Conservation (phyloP, 2,888 invertebrate species). For the Tetragnatha montana region DNA sequence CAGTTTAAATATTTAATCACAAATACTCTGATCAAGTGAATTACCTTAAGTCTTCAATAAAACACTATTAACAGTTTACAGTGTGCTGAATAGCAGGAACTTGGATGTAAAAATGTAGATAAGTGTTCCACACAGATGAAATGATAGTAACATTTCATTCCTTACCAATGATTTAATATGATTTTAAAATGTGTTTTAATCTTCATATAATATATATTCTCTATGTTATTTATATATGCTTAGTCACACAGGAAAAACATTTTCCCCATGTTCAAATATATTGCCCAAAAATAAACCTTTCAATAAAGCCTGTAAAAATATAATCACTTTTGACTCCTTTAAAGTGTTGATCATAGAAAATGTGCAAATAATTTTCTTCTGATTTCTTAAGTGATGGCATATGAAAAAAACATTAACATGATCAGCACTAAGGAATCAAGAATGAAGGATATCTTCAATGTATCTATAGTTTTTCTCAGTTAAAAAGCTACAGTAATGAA, state of each 20-base stretch:
- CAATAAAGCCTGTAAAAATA: slow-evolving; percentile 67
- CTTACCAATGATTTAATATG: slow-evolving; percentile 65
- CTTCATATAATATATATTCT: slow-evolving; percentile 65
- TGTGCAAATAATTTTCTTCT: slow-evolving; percentile 15
- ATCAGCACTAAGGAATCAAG: slow-evolving; percentile 60
- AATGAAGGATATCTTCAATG: slow-evolving; percentile 45
- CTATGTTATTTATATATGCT: slow-evolving; percentile 60
- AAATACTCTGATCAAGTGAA: slow-evolving; percentile 11
- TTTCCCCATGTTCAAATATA: slow-evolving; percentile 63
- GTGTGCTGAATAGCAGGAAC: slow-evolving; percentile 63
- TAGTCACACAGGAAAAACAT: slow-evolving; percentile 59
- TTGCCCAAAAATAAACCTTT: slow-evolving; percentile 68
- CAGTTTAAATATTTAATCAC: slow-evolving; percentile 24
- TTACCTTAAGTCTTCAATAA: slow-evolving; percentile 39
- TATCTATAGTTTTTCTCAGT: slow-evolving; percentile 60
- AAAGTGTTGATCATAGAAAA: slow-evolving; percentile 60
- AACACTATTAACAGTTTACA: slow-evolving; percentile 41
- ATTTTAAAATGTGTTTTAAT: slow-evolving; percentile 57
- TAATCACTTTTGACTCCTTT: slow-evolving; percentile 48
- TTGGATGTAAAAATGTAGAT: slow-evolving; percentile 62
- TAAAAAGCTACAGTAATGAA: slow-evolving; percentile 69
- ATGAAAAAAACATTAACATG: neutral
- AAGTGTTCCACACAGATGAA: slow-evolving; percentile 64
- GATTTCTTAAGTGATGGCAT: neutral
- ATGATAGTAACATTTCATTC: slow-evolving; percentile 53